phyloP scores from a whole-genome alignment of 2,797 vertebrate species.

The Eupleurogrammus muticus region DNA sequence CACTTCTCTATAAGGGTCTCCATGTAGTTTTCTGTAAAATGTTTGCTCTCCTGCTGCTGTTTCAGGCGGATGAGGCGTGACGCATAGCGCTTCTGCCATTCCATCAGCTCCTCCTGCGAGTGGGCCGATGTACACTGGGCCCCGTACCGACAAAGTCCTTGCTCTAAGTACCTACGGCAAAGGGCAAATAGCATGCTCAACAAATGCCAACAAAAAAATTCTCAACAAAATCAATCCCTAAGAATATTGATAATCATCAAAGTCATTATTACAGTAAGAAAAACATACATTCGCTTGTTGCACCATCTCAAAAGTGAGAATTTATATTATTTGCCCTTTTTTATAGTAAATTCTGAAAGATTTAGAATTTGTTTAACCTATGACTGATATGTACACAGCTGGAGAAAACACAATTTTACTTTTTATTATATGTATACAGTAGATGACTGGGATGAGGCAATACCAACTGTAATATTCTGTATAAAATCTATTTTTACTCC shows the following conservation, averaged over 20 bases:
- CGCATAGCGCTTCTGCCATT: constrained; percentile 99
- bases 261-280: background rate
- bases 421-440: no score
- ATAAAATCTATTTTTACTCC: background rate
- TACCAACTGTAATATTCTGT: background rate
- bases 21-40: constrained; percentile 97
- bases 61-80: constrained; percentile 95
- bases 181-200: constrained; percentile 25
- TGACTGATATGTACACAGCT: background rate
- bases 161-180: constrained; percentile 92
- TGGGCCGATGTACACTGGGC: constrained; percentile 99
- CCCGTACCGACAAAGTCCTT: constrained; percentile 97
- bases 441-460: background rate
- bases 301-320: no score
- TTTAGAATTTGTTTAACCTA: background rate
- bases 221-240: background rate
- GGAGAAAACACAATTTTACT: background rate
- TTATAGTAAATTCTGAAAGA: background rate
- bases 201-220: background rate
- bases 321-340: background rate
- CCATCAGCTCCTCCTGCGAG: constrained; percentile 97
- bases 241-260: background rate
- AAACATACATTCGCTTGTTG: background rate
- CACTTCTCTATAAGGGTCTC: constrained; percentile 99
- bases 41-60: constrained; percentile 97